Percentiles rank a stretch among this genome's conserved stretches.
Conservation (phyloP, 2,113 vertebrate species). For the Himantopus leucocephalus region DNA sequence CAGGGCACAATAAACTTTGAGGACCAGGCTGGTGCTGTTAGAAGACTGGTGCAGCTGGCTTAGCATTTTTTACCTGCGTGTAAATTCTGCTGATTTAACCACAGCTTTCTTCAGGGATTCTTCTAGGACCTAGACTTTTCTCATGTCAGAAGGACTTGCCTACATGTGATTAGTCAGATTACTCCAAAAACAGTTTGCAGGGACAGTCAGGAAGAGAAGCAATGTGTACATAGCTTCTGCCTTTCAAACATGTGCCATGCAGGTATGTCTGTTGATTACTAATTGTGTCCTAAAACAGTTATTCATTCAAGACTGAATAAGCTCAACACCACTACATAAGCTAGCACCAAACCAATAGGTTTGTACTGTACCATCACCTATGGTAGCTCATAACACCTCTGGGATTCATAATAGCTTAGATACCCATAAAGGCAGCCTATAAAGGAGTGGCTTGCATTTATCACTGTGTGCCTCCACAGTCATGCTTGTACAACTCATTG, state of each 20-base stretch:
- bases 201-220: background rate
- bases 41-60: background rate
- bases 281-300: background rate
- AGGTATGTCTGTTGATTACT: background rate
- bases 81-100: conserved; percentile 9
- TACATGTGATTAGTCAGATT: background rate
- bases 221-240: background rate
- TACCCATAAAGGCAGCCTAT: background rate
- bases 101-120: background rate
- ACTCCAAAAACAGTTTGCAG: background rate
- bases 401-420: background rate
- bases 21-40: background rate
- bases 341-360: background rate
- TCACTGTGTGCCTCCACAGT: background rate
- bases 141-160: background rate
- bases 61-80: background rate
- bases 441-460: background rate
- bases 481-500: background rate
- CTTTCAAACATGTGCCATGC: background rate
- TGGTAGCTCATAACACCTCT: background rate
- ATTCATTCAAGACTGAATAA: background rate
- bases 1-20: conserved; percentile 8
- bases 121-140: background rate
- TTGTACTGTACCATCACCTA: background rate
- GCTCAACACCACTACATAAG: background rate